These are phyloP conservation scores for Epinephelus awoara DNA, from an alignment of 2,797 vertebrate genomes.

Conservation along the genomic window DNA sequence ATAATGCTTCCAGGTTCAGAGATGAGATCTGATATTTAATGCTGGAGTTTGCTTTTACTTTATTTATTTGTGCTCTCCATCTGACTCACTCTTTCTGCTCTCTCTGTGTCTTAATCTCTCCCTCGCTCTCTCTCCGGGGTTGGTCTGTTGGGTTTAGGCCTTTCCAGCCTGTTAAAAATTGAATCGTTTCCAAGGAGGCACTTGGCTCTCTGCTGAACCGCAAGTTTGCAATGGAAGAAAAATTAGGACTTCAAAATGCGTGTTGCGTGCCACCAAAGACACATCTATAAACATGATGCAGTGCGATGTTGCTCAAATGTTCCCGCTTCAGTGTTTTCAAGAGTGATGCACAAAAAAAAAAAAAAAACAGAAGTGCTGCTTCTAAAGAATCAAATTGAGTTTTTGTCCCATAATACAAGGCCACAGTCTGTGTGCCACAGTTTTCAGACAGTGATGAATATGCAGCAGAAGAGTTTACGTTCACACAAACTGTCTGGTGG, in stretches of 20 bases:
- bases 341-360: slow-evolving; percentile 36
- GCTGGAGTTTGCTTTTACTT: slow-evolving; percentile 44
- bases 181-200: slow-evolving; percentile 60
- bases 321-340: slow-evolving; percentile 50
- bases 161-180: slow-evolving; percentile 65
- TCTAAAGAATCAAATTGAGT: slow-evolving; percentile 39
- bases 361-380: slow-evolving; percentile 6
- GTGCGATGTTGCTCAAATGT: slow-evolving; percentile 47
- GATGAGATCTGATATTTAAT: slow-evolving; percentile 37
- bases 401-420: slow-evolving; percentile 51
- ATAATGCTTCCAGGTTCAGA: slow-evolving; percentile 28
- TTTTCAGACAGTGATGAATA: slow-evolving; percentile 50
- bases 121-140: slow-evolving; percentile 24
- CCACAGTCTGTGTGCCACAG: slow-evolving; percentile 17
- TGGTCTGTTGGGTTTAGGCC: slow-evolving; percentile 50
- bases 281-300: slow-evolving; percentile 74
- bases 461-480: slow-evolving; percentile 18
- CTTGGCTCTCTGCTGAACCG: slow-evolving; percentile 56
- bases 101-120: slow-evolving; percentile 13
- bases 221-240: slow-evolving; percentile 43
- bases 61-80: slow-evolving; percentile 37
- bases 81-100: slow-evolving; percentile 8
- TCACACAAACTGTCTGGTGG: slow-evolving; percentile 10
- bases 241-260: slow-evolving; percentile 63
- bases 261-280: slow-evolving; percentile 48